These are phyloP conservation scores for Lycophotia porphyrea DNA, from an alignment of 2,888 invertebrate genomes.

Conservation along the genomic window DNA sequence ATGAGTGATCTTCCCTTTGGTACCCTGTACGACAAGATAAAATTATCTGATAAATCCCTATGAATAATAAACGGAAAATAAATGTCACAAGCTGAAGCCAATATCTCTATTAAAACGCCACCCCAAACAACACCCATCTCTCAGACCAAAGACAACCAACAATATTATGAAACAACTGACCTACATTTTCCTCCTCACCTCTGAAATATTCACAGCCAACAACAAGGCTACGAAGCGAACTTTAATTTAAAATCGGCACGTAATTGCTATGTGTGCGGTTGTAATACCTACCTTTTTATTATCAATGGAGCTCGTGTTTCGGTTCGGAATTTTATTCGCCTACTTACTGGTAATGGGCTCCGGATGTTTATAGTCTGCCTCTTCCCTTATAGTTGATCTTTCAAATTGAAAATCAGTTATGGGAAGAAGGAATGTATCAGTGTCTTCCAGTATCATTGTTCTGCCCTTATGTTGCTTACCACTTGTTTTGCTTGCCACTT, in stretches of 20 bases:
- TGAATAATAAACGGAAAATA: too few relatives aligned
- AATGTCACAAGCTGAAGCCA: neutral
- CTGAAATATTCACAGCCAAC: slow-evolving; percentile 16
- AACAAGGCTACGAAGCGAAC: slow-evolving; percentile 3
- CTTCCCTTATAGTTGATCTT: neutral
- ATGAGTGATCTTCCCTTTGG: neutral
- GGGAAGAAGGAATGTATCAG: neutral
- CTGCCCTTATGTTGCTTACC: rapidly evolving
- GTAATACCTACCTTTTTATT: slow-evolving; percentile 37
- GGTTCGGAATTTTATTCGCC: slow-evolving; percentile 53
- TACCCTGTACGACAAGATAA: neutral
- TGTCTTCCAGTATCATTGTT: neutral
- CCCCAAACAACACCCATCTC: neutral
- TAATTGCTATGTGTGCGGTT: slow-evolving; percentile 53
- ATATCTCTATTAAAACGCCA: neutral
- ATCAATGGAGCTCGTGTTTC: slow-evolving; percentile 50
- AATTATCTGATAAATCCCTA: neutral
- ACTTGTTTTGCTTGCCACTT: too few relatives aligned
- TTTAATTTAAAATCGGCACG: slow-evolving; percentile 55
- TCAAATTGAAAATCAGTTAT: neutral
- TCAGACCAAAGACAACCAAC: neutral
- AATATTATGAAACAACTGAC: slow-evolving; percentile 11
- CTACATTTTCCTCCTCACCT: slow-evolving; percentile 3
- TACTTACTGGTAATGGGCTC: slow-evolving; percentile 36
- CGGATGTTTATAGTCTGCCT: slow-evolving; percentile 18